A percentile compares a stretch with the other conserved stretches of the same genome.
phyloP scores from a whole-genome alignment of 2,113 vertebrate genomes.

The Cisticola juncidis region DNA sequence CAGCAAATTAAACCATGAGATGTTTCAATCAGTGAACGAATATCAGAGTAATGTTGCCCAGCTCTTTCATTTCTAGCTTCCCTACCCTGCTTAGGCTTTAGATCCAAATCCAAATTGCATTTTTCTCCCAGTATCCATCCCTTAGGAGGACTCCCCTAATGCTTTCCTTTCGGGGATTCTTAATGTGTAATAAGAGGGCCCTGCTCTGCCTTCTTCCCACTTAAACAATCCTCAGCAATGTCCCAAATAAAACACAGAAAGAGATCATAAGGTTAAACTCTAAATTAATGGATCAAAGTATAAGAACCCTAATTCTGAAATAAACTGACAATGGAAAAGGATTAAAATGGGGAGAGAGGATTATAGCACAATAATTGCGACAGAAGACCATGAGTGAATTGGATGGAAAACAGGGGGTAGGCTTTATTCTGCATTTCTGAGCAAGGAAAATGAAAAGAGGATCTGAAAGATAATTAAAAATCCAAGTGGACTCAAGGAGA shows the following conservation, averaged over 20 bases:
- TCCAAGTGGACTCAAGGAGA: slow-evolving; percentile 9
- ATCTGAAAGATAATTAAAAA: slow-evolving; percentile 60
- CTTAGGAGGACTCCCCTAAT: not conserved
- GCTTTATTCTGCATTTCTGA: slow-evolving; percentile 47
- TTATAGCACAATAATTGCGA: slow-evolving; percentile 48
- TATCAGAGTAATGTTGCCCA: not conserved
- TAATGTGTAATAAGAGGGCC: not conserved
- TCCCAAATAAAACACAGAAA: slow-evolving; percentile 28
- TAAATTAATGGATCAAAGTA: slow-evolving; percentile 68
- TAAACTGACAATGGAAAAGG: slow-evolving; percentile 61
- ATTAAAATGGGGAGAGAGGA: slow-evolving; percentile 61
- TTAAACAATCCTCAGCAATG: slow-evolving; percentile 11
- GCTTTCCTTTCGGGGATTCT: not conserved
- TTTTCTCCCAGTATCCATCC: not conserved
- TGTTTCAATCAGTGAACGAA: not conserved
- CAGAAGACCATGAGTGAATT: slow-evolving; percentile 45
- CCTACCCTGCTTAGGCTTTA: not conserved
- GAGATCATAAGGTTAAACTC: slow-evolving; percentile 58
- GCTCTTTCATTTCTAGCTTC: not conserved
- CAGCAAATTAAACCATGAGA: not conserved
- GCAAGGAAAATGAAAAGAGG: slow-evolving; percentile 28
- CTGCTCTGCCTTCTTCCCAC: not conserved
- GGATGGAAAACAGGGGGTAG: slow-evolving; percentile 39
- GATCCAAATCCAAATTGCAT: slow-evolving; percentile 9
- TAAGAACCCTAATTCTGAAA: slow-evolving; percentile 64